These are phyloP conservation scores for Sminthurinus aureus DNA, from an alignment of 2,888 invertebrate species.

Conservation along the genomic window DNA sequence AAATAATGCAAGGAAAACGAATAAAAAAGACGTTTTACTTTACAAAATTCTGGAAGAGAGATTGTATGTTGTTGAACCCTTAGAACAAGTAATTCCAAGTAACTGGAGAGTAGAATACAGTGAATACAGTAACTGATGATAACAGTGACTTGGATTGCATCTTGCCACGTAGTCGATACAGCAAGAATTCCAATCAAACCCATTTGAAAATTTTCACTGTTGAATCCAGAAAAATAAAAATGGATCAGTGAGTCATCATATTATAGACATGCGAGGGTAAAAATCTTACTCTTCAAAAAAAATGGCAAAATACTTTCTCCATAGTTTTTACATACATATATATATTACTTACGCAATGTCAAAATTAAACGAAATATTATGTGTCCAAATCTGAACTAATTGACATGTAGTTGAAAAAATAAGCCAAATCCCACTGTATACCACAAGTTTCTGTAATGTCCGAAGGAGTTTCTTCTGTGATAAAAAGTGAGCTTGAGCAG, in stretches of 20 bases:
- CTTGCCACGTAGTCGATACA: slow-evolving; percentile 76
- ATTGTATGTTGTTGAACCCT: slow-evolving; percentile 77
- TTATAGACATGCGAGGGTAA: too few relatives aligned
- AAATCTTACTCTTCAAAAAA: too few relatives aligned
- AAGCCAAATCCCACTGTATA: slow-evolving; percentile 75
- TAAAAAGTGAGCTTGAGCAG: slow-evolving; percentile 72
- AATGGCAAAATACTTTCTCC: too few relatives aligned
- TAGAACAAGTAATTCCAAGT: slow-evolving; percentile 75
- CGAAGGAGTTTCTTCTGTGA: slow-evolving; percentile 75
- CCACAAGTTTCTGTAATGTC: slow-evolving; percentile 77
- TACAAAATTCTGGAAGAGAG: slow-evolving; percentile 79
- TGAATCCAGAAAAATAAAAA: too few relatives aligned
- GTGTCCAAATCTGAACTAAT: slow-evolving; percentile 62
- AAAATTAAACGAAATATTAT: slow-evolving; percentile 49
- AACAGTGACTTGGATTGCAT: slow-evolving; percentile 82
- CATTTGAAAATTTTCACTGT: slow-evolving; percentile 18
- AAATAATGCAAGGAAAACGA: too few relatives aligned
- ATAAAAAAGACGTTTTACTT: too few relatives aligned
- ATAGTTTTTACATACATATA: too few relatives aligned
- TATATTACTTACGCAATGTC: slow-evolving; percentile 23
- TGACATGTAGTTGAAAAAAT: slow-evolving; percentile 72
- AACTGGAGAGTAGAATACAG: slow-evolving; percentile 78
- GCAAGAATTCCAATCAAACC: slow-evolving; percentile 62
- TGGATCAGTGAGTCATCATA: too few relatives aligned
- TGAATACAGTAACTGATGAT: slow-evolving; percentile 84